Evolutionary conservation across 2,888 invertebrate species (phyloP), one percentile per base, ranked within the genome.

Genomic region (Drosophila vallismaia): DNA sequence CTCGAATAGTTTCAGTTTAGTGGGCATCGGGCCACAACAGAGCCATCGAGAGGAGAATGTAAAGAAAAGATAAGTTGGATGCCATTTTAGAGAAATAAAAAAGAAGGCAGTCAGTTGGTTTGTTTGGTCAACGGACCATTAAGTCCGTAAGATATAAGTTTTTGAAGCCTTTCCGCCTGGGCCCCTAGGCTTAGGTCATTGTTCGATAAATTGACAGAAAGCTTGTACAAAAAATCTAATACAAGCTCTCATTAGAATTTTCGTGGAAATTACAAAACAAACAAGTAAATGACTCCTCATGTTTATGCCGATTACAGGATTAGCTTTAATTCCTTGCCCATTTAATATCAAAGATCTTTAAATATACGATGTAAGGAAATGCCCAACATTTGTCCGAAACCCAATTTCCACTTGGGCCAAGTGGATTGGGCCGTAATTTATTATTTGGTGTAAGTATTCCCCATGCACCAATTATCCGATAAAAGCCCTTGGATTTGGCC

Each of bases 381-480:
- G 19, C 24, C 19, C 9, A 9, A 44, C 44, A 36, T 7, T 12
- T 52, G 28, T 9, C 28, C 52, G 26, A 12, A 5, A 14, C 8
- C 8, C 52, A 12, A 38, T 51, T 38, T 38, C 38, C 38, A 8
- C 9, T 31, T 14, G 14, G 46, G 26, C 6, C 9, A 48, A 38
- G 38, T 14, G 46, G 29, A 19, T n/a, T 75, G 66, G 66, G 70
- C 24, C 45, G 81, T 84, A 84, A 86, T 86, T 86, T 82, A 86
- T 86, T 82, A 64, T 60, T 71, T 80, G 62, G 77, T 36, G 31
- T 42, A 53, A 56, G 64, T 77, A 77, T 76, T 84, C 87, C 85
- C 87, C 78, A 70, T 53, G 72, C 70, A 75, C 74, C 81, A 86
- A 79, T 86, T 79, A 78, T 76, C 86, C 77, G 86, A 88, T 84